Evolutionary conservation across 1,140 invertebrate genomes (phyloP).

Genomic region (Formica selysi): DNA sequence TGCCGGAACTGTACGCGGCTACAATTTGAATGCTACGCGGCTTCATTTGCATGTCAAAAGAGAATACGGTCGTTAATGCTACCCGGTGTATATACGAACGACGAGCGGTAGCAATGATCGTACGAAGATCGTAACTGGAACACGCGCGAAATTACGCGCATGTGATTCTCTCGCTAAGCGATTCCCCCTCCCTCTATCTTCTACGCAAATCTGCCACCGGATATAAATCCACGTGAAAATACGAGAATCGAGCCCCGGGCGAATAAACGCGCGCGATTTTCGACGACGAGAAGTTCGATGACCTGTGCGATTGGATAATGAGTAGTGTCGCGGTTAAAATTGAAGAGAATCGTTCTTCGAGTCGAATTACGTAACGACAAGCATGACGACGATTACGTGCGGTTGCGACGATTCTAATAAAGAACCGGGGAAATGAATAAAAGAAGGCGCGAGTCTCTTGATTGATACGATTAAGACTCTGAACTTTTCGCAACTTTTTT

Average conservation of each 20-base stretch:
- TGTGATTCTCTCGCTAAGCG: conserved; percentile 23
- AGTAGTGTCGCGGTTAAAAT: conserved; percentile 62
- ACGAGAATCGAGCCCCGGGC: conserved; percentile 25
- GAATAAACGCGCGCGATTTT: conserved; percentile 42
- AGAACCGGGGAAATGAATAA: neutral
- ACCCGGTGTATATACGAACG: conserved; percentile 17
- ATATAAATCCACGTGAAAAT: conserved; percentile 25
- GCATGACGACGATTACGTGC: conserved; percentile 35
- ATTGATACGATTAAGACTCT: conserved; percentile 18
- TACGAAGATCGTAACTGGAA: conserved; percentile 31
- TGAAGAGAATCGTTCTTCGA: conserved; percentile 70
- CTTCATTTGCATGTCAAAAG: conserved; percentile 56
- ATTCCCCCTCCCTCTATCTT: too few species aligned
- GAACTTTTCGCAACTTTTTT: neutral
- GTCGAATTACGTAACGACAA: conserved; percentile 58
- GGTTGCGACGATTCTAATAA: conserved; percentile 15
- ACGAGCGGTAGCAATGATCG: conserved; percentile 26
- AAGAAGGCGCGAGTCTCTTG: neutral
- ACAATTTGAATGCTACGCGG: conserved; percentile 46
- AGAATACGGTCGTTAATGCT: conserved; percentile 42
- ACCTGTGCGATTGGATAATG: conserved; percentile 72
- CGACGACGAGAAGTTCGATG: conserved; percentile 62
- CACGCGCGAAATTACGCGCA: conserved; percentile 54
- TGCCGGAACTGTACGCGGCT: conserved; percentile 18
- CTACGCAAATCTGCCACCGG: neutral